Evolutionary conservation across 2,113 vertebrate genomes (phyloP), one percentile per base, ranked within the genome.

Genomic region (Lophius piscatorius): DNA sequence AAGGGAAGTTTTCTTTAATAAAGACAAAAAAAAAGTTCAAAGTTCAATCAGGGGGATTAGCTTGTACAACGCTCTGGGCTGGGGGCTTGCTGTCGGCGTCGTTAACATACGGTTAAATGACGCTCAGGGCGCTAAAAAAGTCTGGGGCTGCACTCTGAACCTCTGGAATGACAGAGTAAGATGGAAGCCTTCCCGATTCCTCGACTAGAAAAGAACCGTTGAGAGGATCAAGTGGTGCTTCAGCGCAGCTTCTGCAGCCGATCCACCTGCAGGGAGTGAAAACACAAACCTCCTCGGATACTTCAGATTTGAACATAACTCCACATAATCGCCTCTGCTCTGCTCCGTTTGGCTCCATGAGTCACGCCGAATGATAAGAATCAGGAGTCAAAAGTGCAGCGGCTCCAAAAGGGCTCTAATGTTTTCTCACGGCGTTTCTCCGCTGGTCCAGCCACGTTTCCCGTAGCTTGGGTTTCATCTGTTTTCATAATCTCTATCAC

Each of bases 401-500:
- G 52, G 73, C 69, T 54, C 59, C n/a, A n/a, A 16, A 17, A 52
- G 36, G 47, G 23, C 58, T 60, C 36, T n/a, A 29, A 64, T 61
- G 54, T 78, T 78, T 70, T 49, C 46, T 56, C 17, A 24, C 46
- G n/a, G n/a, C n/a, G n/a, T n/a, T n/a, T n/a, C n/a, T n/a, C n/a
- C n/a, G n/a, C n/a, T n/a, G n/a, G n/a, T n/a, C n/a, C n/a, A n/a
- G n/a, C n/a, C 45, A 42, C 40, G 52, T 64, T 72, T 70, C 66
- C 62, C 29, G 13, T 46, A 55, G 39, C 71, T 72, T 69, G 55
- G 45, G 18, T 67, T 76, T 76, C 62, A 73, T 83, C 80, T 70
- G 76, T 83, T 80, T 80, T 77, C 42, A 52, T 70, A 74, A 80
- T 83, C 80, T 76, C 23, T 17, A 52, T 80, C 61, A 83, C 69